Conservation (phyloP, 2,888 invertebrate species). For the Nectonema munidae region DNA sequence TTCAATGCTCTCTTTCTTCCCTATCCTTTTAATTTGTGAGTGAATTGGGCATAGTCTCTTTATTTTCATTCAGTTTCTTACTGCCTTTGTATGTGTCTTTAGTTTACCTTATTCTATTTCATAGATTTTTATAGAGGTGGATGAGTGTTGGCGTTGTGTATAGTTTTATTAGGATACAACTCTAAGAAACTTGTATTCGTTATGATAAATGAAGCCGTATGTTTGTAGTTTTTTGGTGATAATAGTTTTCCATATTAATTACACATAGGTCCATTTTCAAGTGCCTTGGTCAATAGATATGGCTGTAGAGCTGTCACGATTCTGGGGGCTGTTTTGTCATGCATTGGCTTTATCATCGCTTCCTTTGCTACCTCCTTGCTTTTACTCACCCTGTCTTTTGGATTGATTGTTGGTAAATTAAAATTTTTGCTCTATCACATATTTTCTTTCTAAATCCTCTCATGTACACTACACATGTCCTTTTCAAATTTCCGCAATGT, state of each 20-base stretch:
- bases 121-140: too few species aligned
- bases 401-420: constrained; percentile 41
- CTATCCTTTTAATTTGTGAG: too few species aligned
- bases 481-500: too few species aligned
- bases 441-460: too few species aligned
- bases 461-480: too few species aligned
- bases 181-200: constrained; percentile 16
- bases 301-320: constrained; percentile 69
- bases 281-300: constrained; percentile 66
- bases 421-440: constrained; percentile 6
- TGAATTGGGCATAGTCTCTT: too few species aligned
- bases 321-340: constrained; percentile 39
- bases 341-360: constrained; percentile 41
- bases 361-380: constrained; percentile 46
- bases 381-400: constrained; percentile 60
- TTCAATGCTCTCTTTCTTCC: too few species aligned
- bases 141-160: too few species aligned
- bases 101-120: too few species aligned
- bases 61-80: too few species aligned
- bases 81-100: too few species aligned
- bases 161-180: constrained; percentile 1
- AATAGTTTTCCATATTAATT: constrained; percentile 13
- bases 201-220: not conserved
- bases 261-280: constrained; percentile 72
- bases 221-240: not conserved